These are phyloP conservation scores for Limosa lapponica DNA, from an alignment of 2,797 vertebrate genomes.

Conservation along the genomic window DNA sequence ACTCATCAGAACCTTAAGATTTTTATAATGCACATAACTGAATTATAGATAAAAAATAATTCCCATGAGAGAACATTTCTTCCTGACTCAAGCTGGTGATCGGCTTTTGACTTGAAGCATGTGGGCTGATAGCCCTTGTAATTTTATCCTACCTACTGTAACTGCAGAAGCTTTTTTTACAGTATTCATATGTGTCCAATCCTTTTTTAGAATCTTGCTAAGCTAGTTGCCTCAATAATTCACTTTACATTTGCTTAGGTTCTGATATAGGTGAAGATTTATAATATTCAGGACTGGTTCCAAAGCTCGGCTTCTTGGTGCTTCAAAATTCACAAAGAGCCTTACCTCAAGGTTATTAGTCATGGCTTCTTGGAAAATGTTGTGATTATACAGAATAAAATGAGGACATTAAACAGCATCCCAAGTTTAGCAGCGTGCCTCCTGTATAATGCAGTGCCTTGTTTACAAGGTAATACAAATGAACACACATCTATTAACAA, in stretches of 20 bases:
- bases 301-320: constrained; percentile 5
- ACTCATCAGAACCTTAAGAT: neutral
- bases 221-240: constrained; percentile 42
- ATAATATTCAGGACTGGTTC: constrained; percentile 2
- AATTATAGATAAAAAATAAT: constrained; percentile 35
- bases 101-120: neutral
- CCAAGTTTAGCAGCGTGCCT: constrained; percentile 8
- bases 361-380: constrained; percentile 40
- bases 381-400: constrained; percentile 51
- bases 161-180: constrained; percentile 18
- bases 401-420: constrained; percentile 32
- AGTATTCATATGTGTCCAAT: constrained; percentile 36
- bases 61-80: neutral
- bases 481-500: constrained; percentile 52
- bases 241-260: constrained; percentile 36
- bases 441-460: constrained; percentile 40
- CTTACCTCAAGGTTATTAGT: constrained; percentile 52
- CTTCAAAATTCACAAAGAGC: constrained; percentile 43
- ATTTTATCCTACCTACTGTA: constrained; percentile 30
- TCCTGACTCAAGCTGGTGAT: constrained; percentile 14
- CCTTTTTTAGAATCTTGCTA: constrained; percentile 18
- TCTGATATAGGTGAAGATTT: constrained; percentile 29
- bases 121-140: constrained; percentile 1
- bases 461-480: constrained; percentile 61
- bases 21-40: neutral